phyloP scores from a whole-genome alignment of 2,888 invertebrate species.

The Cryptocephalus primarius region DNA sequence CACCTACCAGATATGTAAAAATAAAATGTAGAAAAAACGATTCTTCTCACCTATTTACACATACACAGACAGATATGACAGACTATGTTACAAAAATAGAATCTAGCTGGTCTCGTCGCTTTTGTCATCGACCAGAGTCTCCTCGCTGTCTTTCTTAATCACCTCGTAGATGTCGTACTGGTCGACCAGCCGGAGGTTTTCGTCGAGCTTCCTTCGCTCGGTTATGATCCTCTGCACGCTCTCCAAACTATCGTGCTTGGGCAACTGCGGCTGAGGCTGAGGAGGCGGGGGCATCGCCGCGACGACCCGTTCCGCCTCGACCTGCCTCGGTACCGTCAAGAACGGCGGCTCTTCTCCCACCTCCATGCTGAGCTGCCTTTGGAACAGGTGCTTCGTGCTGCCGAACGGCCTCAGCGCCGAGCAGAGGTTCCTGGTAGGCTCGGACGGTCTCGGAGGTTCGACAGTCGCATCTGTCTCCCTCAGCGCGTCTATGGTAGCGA shows the following conservation, averaged over 20 bases:
- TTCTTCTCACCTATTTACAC: slow-evolving; percentile 17
- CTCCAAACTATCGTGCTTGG: slow-evolving; percentile 33
- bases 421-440: background rate
- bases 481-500: slow-evolving; percentile 28
- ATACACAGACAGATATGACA: slow-evolving; percentile 14
- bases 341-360: slow-evolving; percentile 43
- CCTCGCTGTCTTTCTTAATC: slow-evolving; percentile 25
- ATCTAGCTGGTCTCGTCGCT: too few relatives aligned
- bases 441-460: background rate
- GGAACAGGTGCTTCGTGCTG: slow-evolving; percentile 46
- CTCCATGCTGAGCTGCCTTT: slow-evolving; percentile 44
- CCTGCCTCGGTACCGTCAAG: slow-evolving; percentile 19
- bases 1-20: slow-evolving; percentile 20
- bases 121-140: slow-evolving; percentile 18
- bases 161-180: slow-evolving; percentile 33
- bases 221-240: slow-evolving; percentile 51
- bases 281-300: background rate
- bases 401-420: slow-evolving; percentile 23
- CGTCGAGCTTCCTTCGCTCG: slow-evolving; percentile 48
- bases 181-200: slow-evolving; percentile 32
- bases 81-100: too few relatives aligned
- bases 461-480: slow-evolving; percentile 8
- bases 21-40: slow-evolving; percentile 16
- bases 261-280: slow-evolving; percentile 7
- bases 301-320: slow-evolving; percentile 1